Evolutionary conservation across 2,797 vertebrate species (phyloP).

Genomic region (Protonibea diacanthus): DNA sequence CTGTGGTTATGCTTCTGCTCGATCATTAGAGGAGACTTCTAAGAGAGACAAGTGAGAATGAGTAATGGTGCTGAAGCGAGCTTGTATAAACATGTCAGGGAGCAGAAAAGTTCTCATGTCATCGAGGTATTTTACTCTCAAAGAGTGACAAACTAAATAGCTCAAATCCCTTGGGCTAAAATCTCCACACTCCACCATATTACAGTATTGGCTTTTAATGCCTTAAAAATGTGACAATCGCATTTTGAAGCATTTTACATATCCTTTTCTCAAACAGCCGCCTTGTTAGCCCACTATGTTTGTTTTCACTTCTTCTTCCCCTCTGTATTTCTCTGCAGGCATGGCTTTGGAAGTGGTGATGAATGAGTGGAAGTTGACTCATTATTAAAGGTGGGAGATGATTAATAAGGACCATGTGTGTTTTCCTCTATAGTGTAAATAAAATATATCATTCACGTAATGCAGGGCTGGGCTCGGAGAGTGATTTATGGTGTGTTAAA

Average conservation of each 20-base stretch:
- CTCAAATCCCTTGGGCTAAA: constrained; percentile 78
- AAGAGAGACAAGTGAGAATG: constrained; percentile 81
- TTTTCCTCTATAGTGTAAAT: constrained; percentile 92
- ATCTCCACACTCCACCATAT: constrained; percentile 67
- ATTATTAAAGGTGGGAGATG: constrained; percentile 92
- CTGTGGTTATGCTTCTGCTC: constrained; percentile 80
- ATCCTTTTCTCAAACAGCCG: constrained; percentile 70
- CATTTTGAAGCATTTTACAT: constrained; percentile 74
- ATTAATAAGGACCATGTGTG: constrained; percentile 92
- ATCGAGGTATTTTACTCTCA: constrained; percentile 79
- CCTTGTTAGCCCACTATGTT: constrained; percentile 83
- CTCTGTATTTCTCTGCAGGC: constrained; percentile 79
- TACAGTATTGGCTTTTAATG: constrained; percentile 74
- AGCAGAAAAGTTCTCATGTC: constrained; percentile 83
- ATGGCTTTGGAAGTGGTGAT: constrained; percentile 87
- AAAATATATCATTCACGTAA: constrained; percentile 95
- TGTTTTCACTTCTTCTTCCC: constrained; percentile 79
- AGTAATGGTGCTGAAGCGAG: constrained; percentile 82
- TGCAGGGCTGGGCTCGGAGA: constrained; percentile 83
- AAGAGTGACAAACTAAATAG: constrained; percentile 84
- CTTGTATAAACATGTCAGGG: constrained; percentile 83
- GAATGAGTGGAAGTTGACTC: constrained; percentile 90
- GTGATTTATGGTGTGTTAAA: constrained; percentile 90
- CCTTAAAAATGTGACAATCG: constrained; percentile 79
- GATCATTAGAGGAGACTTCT: constrained; percentile 83